A percentile compares a stretch with the other conserved stretches of the same genome.
These are phyloP conservation scores for Gallinago jamesoni DNA, from an alignment of 2,113 vertebrate genomes.

Conservation along the genomic window DNA sequence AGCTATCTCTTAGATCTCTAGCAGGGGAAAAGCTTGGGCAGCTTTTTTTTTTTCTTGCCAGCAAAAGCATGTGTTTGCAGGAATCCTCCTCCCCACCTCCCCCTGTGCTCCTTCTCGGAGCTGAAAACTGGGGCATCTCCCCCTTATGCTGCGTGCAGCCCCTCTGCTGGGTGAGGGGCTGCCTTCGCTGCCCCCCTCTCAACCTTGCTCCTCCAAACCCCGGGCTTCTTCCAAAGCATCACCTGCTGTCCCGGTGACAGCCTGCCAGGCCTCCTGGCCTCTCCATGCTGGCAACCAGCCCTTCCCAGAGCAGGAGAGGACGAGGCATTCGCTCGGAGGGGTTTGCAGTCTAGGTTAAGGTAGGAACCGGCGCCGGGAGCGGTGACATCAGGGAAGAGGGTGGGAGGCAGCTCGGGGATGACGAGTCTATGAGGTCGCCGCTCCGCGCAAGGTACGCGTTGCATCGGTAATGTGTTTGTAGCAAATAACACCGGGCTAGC, in stretches of 20 bases:
- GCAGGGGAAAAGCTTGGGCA: neutral
- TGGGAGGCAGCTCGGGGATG: conserved; percentile 31
- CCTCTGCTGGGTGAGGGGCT: neutral
- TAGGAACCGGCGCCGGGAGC: neutral
- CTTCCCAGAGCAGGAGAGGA: neutral
- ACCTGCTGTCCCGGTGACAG: neutral
- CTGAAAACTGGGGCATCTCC: neutral
- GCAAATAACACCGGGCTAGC: conserved; percentile 43
- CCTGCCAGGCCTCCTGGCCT: neutral
- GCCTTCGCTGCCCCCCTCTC: neutral
- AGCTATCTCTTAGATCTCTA: neutral
- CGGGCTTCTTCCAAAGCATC: accelerated
- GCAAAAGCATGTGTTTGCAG: neutral
- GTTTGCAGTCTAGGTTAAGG: conserved; percentile 61
- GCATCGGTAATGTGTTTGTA: conserved; percentile 40
- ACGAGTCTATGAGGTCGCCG: conserved; percentile 39
- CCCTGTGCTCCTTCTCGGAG: neutral
- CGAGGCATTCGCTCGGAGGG: neutral
- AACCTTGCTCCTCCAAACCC: neutral
- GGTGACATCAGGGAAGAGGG: conserved; percentile 35
- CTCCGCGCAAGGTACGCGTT: conserved; percentile 33
- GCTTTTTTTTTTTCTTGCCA: neutral
- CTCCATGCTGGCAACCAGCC: neutral
- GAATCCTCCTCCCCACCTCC: neutral
- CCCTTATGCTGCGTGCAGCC: accelerated